Base-by-base conservation (phyloP, 1,140 invertebrate genomes). In the Musca vetustissima region DNA sequence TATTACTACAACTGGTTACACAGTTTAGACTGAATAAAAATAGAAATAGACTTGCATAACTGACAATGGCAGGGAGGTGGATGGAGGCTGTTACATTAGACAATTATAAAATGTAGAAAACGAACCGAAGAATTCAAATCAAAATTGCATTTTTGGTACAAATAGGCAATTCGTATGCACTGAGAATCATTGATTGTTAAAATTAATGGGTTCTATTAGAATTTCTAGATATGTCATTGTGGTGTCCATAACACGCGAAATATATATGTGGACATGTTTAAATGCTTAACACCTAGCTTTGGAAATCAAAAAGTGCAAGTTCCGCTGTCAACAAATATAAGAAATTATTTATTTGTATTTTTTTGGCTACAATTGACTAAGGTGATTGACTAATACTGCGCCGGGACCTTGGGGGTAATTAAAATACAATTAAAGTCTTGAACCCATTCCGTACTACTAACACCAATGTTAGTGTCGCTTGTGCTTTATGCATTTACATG, bases 351-450 rank as follows among this genome's bases (percentile, higher is more conserved):
- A 4, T 4, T 14, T n/a, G 53, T 57, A 24, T 24, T 28, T 57
- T 57, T 28, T 28, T 57, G 53, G 24, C 19, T 17, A 57, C 3
- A 8, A 28, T 57, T 25, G n/a, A n/a, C n/a, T n/a, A n/a, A 28
- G 24, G 24, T 57, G 14, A 15, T 55, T n/a, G n/a, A 28, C 15
- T n/a, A n/a, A 57, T 28, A 28, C 28, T 28, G 28, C 36, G 13
- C 36, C 6, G 36, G 11, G 36, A 43, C 53, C 53, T 57, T 57
- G 53, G 13, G n/a, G 25, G 53, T 57, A 57, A 57, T 57, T 57
- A 57, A 57, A 57, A 28, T 14, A 57, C 24, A 57, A 57, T 57
- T 57, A 57, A 57, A 57, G 6, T 25, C 19, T n/a, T 57, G 24
- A 57, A 32, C 22, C 53, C n/a, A 57, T 57, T 57, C 17, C 53